Percentiles rank a stretch among this genome's conserved stretches.
These are phyloP conservation scores for Hormiphora californensis DNA, from an alignment of 37 sponge, comb jelly and placozoan species.

Conservation along the genomic window DNA sequence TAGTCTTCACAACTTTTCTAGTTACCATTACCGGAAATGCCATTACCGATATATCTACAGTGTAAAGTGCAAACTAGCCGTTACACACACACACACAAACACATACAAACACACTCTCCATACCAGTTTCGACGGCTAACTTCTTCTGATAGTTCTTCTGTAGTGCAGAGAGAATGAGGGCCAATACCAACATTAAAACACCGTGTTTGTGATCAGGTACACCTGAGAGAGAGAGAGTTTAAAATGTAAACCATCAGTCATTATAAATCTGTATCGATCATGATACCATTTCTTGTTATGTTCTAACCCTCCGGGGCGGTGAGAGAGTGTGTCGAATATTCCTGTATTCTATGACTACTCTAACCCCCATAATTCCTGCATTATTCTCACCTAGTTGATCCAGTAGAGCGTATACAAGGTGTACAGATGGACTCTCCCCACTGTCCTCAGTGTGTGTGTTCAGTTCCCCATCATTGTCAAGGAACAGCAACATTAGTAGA, in stretches of 20 bases:
- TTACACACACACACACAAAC: slow-evolving; percentile 59
- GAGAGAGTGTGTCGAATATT: too few relatives aligned
- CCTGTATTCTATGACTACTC: too few relatives aligned
- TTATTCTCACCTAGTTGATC: slow-evolving; percentile 45
- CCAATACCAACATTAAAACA: slow-evolving; percentile 67
- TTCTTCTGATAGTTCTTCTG: slow-evolving; percentile 63
- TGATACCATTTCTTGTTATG: too few relatives aligned
- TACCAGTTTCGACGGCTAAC: slow-evolving; percentile 79
- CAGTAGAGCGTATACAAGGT: slow-evolving; percentile 1
- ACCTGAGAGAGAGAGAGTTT: too few relatives aligned
- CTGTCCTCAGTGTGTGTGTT: slow-evolving; percentile 2
- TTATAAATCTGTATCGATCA: too few relatives aligned
- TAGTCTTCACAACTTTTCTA: too few relatives aligned
- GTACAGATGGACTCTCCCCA: not conserved
- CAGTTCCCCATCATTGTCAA: slow-evolving; percentile 31
- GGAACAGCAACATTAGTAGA: slow-evolving; percentile 36
- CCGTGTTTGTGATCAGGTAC: slow-evolving; percentile 90
- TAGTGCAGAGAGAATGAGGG: slow-evolving; percentile 58
- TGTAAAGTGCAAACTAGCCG: slow-evolving; percentile 69
- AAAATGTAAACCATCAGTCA: too few relatives aligned
- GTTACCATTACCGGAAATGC: too few relatives aligned
- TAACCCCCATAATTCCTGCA: too few relatives aligned
- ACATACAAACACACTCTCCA: slow-evolving; percentile 26
- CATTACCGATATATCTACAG: slow-evolving; percentile 54
- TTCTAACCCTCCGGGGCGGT: too few relatives aligned